A percentile compares a stretch with the other conserved stretches of the same genome.
phyloP scores from a whole-genome alignment of 2,797 vertebrate species.

The Molossus alvarezi region DNA sequence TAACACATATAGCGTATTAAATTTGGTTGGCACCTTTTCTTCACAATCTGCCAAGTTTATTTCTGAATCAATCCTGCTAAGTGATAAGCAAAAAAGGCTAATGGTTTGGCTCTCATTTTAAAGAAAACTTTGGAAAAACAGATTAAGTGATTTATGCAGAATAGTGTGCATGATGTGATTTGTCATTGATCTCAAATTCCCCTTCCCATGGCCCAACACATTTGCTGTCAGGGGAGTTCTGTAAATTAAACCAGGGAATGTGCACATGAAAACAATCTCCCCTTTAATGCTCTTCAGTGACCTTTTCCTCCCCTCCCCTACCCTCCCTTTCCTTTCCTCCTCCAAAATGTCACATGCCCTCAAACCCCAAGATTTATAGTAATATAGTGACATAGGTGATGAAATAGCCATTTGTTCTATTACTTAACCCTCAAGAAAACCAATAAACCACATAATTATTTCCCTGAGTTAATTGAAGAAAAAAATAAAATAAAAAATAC shows the following conservation, averaged over 20 bases:
- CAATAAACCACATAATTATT: neutral
- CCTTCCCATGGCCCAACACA: neutral
- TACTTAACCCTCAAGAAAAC: neutral
- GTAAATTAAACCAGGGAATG: neutral
- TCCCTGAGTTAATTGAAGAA: neutral
- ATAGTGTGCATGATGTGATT: neutral
- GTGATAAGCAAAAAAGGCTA: neutral
- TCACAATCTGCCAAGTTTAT: neutral
- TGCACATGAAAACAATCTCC: neutral
- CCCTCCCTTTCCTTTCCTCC: neutral
- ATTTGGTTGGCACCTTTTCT: neutral
- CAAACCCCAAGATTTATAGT: neutral
- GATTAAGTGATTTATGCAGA: neutral
- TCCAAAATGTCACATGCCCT: neutral
- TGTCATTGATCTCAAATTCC: neutral
- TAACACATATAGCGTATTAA: neutral
- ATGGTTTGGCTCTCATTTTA: neutral
- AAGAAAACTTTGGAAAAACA: neutral
- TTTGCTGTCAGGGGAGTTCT: neutral
- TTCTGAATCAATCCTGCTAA: conserved; percentile 13
- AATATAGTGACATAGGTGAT: neutral
- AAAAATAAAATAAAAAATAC: neutral
- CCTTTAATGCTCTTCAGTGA: neutral
- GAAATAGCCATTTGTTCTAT: neutral
- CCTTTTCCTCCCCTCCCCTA: neutral